Evolutionary conservation across 2,113 vertebrate genomes (phyloP).

Genomic region (Physeter macrocephalus): DNA sequence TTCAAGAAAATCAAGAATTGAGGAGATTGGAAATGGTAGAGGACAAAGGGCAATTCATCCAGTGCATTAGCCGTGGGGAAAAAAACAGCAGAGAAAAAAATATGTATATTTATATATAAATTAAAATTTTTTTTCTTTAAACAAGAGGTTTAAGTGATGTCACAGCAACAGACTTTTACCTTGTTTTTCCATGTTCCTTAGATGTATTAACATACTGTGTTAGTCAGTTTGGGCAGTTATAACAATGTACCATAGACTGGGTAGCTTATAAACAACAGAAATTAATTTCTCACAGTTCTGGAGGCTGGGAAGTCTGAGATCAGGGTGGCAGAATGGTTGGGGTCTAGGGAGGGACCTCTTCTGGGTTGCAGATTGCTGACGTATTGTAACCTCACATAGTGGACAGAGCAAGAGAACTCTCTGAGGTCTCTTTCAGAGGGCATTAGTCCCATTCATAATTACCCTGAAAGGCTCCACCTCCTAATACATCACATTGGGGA

Average conservation of each 20-base stretch:
- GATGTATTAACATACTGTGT: not conserved
- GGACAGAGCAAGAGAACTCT: not conserved
- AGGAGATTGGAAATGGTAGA: not conserved
- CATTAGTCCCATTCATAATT: not conserved
- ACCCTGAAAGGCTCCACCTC: not conserved
- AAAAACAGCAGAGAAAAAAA: not conserved
- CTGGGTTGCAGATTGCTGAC: no score
- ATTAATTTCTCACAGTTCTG: not conserved
- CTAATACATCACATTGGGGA: not conserved
- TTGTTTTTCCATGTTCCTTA: not conserved
- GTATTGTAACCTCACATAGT: not conserved
- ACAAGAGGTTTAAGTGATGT: not conserved
- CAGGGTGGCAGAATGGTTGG: no score
- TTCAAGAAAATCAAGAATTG: not conserved
- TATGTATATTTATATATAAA: not conserved
- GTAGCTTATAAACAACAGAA: not conserved
- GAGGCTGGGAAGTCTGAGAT: not conserved
- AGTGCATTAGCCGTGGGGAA: not conserved
- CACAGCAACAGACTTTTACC: not conserved
- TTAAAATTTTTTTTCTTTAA: not conserved
- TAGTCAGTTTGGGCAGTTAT: not conserved
- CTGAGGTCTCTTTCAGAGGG: not conserved
- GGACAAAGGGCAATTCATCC: not conserved
- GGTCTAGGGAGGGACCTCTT: rapidly evolving
- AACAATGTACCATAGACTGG: not conserved